Evolutionary conservation across 2,113 vertebrate species (phyloP).

Genomic region (Plestiodon gilberti): DNA sequence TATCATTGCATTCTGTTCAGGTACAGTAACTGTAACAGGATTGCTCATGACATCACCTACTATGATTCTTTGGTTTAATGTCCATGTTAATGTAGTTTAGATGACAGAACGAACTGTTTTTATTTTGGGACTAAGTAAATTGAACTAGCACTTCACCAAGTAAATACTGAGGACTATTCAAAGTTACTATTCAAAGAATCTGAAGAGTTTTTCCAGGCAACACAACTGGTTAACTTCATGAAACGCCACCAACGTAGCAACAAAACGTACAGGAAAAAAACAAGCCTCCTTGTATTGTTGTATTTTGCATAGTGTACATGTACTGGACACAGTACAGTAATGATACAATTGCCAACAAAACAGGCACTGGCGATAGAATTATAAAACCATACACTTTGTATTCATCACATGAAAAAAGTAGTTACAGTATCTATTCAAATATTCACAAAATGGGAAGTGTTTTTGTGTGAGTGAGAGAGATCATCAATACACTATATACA

Average conservation of each 20-base stretch:
- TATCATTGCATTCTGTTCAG: not conserved
- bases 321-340: not conserved
- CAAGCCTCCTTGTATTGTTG: not conserved
- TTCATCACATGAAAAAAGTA: not conserved
- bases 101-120: not conserved
- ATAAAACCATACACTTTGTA: not conserved
- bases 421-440: not conserved
- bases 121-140: constrained; percentile 9
- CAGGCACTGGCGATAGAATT: not conserved
- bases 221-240: not conserved
- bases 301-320: not conserved
- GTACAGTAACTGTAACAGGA: not conserved
- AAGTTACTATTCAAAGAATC: not conserved
- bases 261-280: not conserved
- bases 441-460: not conserved
- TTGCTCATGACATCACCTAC: not conserved
- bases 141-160: not conserved
- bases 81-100: constrained; percentile 3
- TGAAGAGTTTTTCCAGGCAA: not conserved
- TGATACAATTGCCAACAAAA: not conserved
- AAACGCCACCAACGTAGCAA: too few species aligned
- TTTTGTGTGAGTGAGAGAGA: not conserved
- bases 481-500: too few species aligned
- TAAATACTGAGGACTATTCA: not conserved
- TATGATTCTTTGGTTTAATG: not conserved